Conservation (phyloP, 53 echinoderm and acorn worm species). For the Holothuria leucospilota region DNA sequence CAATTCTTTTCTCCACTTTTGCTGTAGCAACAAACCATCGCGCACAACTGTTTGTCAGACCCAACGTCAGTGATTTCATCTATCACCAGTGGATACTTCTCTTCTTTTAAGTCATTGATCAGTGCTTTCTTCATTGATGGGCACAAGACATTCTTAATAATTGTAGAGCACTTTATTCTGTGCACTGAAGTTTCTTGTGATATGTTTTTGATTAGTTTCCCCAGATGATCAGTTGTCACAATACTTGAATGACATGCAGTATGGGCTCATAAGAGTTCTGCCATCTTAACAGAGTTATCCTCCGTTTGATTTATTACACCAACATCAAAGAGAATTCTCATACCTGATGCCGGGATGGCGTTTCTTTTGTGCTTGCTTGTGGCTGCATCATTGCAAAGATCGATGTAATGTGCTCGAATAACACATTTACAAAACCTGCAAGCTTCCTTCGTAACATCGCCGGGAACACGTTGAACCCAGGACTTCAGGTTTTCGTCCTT, state of each 20-base stretch:
- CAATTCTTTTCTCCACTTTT: conserved; percentile 23
- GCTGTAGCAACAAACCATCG: conserved; percentile 11
- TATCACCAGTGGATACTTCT: neutral
- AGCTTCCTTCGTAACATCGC: neutral
- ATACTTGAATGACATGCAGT: neutral
- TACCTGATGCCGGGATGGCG: neutral
- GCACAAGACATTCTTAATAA: conserved; percentile 24
- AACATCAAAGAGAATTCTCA: neutral
- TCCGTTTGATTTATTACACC: neutral
- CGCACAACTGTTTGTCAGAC: neutral
- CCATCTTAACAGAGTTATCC: conserved; percentile 8
- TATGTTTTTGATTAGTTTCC: conserved; percentile 24
- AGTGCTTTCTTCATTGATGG: conserved; percentile 24
- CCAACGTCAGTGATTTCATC: conserved; percentile 29
- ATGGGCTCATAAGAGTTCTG: conserved; percentile 16
- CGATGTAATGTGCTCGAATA: neutral
- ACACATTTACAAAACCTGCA: conserved; percentile 11
- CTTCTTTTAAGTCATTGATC: conserved; percentile 16
- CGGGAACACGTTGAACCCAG: conserved; percentile 4
- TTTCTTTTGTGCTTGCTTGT: conserved; percentile 14
- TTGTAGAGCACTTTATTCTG: conserved; percentile 16
- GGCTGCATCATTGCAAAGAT: conserved; percentile 11
- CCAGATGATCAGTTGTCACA: conserved; percentile 27
- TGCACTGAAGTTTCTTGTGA: conserved; percentile 20
- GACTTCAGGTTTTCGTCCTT: neutral